Base-by-base conservation (phyloP, 2,113 vertebrate genomes). In the Electrona antarctica region DNA sequence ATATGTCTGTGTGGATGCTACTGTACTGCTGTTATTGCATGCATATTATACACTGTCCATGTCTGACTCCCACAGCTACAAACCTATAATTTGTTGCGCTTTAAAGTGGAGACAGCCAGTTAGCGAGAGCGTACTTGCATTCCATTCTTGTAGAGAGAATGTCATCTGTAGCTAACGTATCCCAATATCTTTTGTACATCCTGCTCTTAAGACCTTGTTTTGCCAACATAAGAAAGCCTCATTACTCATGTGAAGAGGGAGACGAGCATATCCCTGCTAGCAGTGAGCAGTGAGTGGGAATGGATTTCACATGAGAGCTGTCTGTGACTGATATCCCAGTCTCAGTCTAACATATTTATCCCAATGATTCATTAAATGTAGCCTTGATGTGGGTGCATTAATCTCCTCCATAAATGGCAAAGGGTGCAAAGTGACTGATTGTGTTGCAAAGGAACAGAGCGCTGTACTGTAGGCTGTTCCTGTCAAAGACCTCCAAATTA, bases 361-460 rank as follows among this genome's bases (percentile, higher is more conserved):
- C 80, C 62, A 66, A 77, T 73, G 78, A 87, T 85, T 83, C 71
- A 85, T 87, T 86, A 84, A 77, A 50, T 69, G 48, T 70, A 67
- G 58, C 50, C 58, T 78, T 50, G 57, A 77, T 66, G 14, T 14
- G 50, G 55, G 28, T 48, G 51, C 49, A 77, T 82, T 73, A 64
- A 73, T 78, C 48, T 47, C 56, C 60, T 61, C 64, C 52, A 67
- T 55, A 51, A 6, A 14, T 59, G 58, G 63, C 65, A 61, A 59
- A 72, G 50, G 66, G 51, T 66, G 68, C 13, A 64, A 41, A 6
- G 14, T 41, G 11, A 51, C 46, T 55, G n/a, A 78, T 57, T 56
- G 67, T 45, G 12, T 45, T 74, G 28, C 64, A 74, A 56, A 60
- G 28, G 13, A 41, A n/a, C 12, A n/a, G 61, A 47, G 5, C 49